Conservation (phyloP, 2,113 vertebrate species). For the Chlorodrepanis virens region DNA sequence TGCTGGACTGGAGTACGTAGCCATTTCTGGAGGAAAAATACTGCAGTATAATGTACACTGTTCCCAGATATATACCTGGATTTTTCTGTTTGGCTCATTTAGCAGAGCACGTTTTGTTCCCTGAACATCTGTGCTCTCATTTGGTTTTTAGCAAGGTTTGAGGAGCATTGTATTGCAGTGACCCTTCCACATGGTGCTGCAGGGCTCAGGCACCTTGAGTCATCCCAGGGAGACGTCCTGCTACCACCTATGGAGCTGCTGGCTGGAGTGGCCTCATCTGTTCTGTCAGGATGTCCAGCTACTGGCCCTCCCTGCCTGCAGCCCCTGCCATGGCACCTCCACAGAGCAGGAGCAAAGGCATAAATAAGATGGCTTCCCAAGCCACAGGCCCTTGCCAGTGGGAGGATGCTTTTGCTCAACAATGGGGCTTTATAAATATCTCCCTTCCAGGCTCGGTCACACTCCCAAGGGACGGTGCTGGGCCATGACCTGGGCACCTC, state of each 20-base stretch:
- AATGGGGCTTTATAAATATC: not conserved
- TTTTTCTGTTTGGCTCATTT: not conserved
- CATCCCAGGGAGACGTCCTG: not conserved
- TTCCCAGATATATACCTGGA: not conserved
- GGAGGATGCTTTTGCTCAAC: not conserved
- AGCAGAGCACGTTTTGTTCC: not conserved
- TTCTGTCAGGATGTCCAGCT: rapidly evolving
- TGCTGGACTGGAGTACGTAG: not conserved
- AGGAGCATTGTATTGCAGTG: rapidly evolving
- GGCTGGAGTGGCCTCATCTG: rapidly evolving
- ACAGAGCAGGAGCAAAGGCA: rapidly evolving
- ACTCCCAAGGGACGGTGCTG: not conserved
- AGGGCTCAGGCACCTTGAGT: not conserved
- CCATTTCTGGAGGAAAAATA: not conserved
- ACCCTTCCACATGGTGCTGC: not conserved
- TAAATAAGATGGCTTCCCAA: not conserved
- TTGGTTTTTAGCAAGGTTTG: not conserved
- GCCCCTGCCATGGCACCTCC: not conserved
- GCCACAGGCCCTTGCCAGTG: not conserved
- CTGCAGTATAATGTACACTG: rapidly evolving
- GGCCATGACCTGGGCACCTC: not conserved
- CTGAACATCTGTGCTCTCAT: rapidly evolving
- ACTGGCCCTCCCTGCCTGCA: rapidly evolving
- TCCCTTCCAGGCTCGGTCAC: not conserved
- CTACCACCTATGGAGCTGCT: rapidly evolving